Percentiles rank a stretch among this genome's conserved stretches.
These are phyloP conservation scores for Periplaneta americana DNA, from an alignment of 1,140 invertebrate species.

Conservation along the genomic window DNA sequence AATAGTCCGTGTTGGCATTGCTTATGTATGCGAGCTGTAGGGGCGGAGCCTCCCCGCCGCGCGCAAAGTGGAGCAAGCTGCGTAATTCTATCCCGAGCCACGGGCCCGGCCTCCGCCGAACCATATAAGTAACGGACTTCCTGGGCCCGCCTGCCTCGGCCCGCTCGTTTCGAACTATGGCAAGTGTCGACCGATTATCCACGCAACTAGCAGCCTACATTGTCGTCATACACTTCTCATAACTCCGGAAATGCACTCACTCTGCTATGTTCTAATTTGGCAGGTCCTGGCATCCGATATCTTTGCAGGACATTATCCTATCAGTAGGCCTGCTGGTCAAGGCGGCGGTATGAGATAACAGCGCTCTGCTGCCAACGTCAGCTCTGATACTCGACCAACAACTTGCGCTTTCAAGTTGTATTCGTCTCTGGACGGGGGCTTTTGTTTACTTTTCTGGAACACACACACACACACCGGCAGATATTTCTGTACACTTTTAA, in stretches of 20 bases:
- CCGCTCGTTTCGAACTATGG: not conserved
- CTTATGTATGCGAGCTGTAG: not conserved
- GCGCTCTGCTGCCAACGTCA: no score
- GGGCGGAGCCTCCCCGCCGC: not conserved
- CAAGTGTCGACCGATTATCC: not conserved
- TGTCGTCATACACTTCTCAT: not conserved
- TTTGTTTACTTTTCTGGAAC: no score
- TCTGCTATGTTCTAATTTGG: not conserved
- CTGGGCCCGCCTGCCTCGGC: not conserved
- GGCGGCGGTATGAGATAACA: no score
- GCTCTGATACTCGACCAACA: no score
- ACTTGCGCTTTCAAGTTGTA: no score
- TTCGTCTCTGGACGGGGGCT: no score
- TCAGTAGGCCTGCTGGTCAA: no score
- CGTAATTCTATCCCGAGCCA: not conserved
- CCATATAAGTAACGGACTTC: slow-evolving; percentile 6
- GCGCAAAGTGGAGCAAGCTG: not conserved
- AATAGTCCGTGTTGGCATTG: slow-evolving; percentile 2
- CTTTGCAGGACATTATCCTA: no score
- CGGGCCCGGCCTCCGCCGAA: not conserved
- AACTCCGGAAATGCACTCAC: not conserved
- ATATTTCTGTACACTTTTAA: no score
- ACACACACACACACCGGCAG: no score
- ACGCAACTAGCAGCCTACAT: not conserved
- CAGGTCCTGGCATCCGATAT: not conserved